Evolutionary conservation across 2,113 vertebrate genomes (phyloP).

Genomic region (Xenopus borealis): DNA sequence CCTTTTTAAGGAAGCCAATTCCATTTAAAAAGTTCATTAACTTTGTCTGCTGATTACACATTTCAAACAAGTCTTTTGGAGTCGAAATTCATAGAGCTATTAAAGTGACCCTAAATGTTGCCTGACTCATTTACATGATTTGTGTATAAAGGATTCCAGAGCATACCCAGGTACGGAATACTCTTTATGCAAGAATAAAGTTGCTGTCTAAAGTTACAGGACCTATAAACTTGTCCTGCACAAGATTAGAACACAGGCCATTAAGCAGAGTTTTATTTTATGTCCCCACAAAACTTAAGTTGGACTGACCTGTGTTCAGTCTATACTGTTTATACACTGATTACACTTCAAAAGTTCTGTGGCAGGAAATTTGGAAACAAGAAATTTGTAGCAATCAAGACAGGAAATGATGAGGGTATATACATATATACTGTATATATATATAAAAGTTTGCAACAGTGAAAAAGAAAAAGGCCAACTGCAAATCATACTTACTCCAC

Average conservation of each 20-base stretch:
- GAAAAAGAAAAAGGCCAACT: slow-evolving; percentile 23
- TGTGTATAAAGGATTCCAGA: neutral
- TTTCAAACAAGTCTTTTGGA: slow-evolving; percentile 12
- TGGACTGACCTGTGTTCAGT: slow-evolving; percentile 17
- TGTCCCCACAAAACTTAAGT: slow-evolving; percentile 17
- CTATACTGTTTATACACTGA: slow-evolving; percentile 14
- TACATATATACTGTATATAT: no score
- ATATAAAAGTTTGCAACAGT: slow-evolving; percentile 2
- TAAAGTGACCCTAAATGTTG: slow-evolving; percentile 21
- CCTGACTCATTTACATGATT: neutral
- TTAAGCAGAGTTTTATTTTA: slow-evolving; percentile 39
- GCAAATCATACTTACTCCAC: neutral
- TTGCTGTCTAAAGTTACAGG: slow-evolving; percentile 23
- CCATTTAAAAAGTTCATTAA: slow-evolving; percentile 15
- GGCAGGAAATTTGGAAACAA: slow-evolving; percentile 32
- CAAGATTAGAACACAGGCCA: slow-evolving; percentile 28
- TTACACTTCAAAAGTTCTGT: slow-evolving; percentile 41
- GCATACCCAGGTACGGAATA: neutral
- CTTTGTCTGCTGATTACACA: slow-evolving; percentile 1
- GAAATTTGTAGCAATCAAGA: slow-evolving; percentile 36
- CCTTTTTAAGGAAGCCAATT: slow-evolving; percentile 10
- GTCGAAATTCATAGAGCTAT: neutral
- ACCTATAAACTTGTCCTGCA: slow-evolving; percentile 12
- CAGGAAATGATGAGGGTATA: slow-evolving; percentile 39
- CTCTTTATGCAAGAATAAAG: slow-evolving; percentile 3